Percentiles rank a stretch among this genome's conserved stretches.
Conservation (phyloP, 1,140 invertebrate genomes). For the Apis dorsata region DNA sequence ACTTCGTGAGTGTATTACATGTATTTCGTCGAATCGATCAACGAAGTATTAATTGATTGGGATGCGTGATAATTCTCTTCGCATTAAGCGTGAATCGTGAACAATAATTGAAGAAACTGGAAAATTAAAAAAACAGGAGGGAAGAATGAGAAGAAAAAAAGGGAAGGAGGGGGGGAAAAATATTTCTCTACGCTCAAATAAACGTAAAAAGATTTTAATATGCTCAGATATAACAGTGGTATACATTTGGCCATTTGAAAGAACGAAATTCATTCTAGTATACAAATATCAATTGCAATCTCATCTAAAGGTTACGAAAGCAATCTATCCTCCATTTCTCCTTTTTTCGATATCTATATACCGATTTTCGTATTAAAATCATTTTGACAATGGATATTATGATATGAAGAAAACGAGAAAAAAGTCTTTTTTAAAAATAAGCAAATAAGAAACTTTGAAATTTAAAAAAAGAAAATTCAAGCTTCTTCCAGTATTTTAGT, state of each 20-base stretch:
- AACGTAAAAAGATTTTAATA: slow-evolving; percentile 8
- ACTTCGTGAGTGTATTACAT: no score
- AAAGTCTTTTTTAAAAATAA: no score
- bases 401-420: no score
- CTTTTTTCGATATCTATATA: neutral
- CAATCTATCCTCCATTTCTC: slow-evolving; percentile 1
- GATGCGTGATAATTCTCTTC: neutral
- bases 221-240: slow-evolving; percentile 1
- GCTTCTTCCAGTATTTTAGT: neutral
- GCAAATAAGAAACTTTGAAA: neutral
- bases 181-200: neutral
- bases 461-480: neutral
- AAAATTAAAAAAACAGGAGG: neutral
- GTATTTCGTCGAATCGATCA: neutral
- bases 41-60: neutral
- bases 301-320: slow-evolving; percentile 6
- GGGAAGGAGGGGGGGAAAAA: neutral
- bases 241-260: neutral
- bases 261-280: neutral
- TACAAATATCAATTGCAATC: slow-evolving; percentile 16
- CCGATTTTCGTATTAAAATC: neutral
- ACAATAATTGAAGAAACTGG: neutral
- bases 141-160: neutral
- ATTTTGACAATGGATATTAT: no score
- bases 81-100: neutral